Evolutionary conservation across 2,113 vertebrate species (phyloP), one percentile per base, ranked within the genome.

Genomic region (Hiodon alosoides): DNA sequence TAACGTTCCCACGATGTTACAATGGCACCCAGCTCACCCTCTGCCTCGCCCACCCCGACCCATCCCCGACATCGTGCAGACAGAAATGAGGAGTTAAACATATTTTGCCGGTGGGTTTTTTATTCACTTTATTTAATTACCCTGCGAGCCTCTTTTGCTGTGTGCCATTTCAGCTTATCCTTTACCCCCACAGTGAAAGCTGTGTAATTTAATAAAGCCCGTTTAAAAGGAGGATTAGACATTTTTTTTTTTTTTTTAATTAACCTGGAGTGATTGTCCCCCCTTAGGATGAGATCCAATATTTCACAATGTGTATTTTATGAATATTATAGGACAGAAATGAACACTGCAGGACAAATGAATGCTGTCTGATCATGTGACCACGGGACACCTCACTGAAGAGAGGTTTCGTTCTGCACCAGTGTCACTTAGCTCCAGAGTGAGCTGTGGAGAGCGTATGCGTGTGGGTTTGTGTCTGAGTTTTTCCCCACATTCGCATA

Each of bases 71-170:
- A 75, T 76, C 83, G 81, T 55, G 17, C 78, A 73, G 76, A 83
- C 80, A 77, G 80, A 88, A 88, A 86, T 81, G 83, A 80, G 84
- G 81, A 83, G 80, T 78, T 80, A 82, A 13, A 66, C 86, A 89
- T 86, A 85, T 85, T 47, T 4, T 80, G 83, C 86, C 87, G 77
- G 76, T 50, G 80, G 87, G 80, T 83, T 80, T 87, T 86, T 88
- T 89, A 89, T 89, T 87, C 87, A 90, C 90, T 90, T 90, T 87
- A 92, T 92, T 92, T 91, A 91, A 92, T 92, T 92, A 92, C 90
- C 83, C 82, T 83, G 80, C 81, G 82, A 86, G 87, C 81, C 82
- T 77, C 74, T 85, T 85, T 89, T 83, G 80, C 76, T 84, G 81
- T 62, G 69, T 72, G 72, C 83, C 78, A 77, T 82, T 75, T 79